Evolutionary conservation across 2,888 invertebrate species (phyloP).

Genomic region (Yponomeuta malinellus): DNA sequence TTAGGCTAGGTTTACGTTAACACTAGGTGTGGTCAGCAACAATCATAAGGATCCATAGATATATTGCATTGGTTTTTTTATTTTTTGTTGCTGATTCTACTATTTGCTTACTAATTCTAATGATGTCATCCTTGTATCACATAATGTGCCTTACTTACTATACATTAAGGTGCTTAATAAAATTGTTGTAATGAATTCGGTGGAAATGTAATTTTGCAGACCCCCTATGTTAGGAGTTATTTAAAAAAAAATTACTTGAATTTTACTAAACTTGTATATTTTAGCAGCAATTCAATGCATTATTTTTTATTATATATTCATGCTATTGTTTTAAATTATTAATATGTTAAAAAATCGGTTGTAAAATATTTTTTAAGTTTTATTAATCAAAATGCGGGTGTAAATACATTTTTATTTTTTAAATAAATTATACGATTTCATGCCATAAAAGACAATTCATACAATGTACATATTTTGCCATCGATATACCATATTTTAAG

Average conservation of each 20-base stretch:
- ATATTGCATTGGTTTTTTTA: not conserved
- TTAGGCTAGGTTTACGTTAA: not conserved
- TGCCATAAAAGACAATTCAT: slow-evolving; percentile 32
- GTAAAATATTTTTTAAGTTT: slow-evolving; percentile 26
- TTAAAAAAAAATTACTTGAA: not conserved
- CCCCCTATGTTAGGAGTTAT: not conserved
- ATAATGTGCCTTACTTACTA: slow-evolving; percentile 42
- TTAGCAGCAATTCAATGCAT: slow-evolving; percentile 17
- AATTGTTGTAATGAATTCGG: slow-evolving; percentile 20
- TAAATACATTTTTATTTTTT: slow-evolving; percentile 37
- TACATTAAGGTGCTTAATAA: slow-evolving; percentile 36
- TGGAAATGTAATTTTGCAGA: not conserved
- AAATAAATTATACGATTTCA: slow-evolving; percentile 55
- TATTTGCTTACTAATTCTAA: slow-evolving; percentile 20
- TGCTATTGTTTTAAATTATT: slow-evolving; percentile 18
- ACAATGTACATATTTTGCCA: slow-evolving; percentile 60
- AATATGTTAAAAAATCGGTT: slow-evolving; percentile 24
- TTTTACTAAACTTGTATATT: slow-evolving; percentile 16
- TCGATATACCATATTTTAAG: slow-evolving; percentile 58
- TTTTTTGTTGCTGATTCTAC: not conserved
- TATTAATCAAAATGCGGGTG: slow-evolving; percentile 51
- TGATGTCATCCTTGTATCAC: slow-evolving; percentile 24
- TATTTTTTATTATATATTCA: slow-evolving; percentile 24
- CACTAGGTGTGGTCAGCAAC: no score
- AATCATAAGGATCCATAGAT: not conserved